phyloP scores from a whole-genome alignment of 2,113 vertebrate genomes.

The Ciconia boyciana region DNA sequence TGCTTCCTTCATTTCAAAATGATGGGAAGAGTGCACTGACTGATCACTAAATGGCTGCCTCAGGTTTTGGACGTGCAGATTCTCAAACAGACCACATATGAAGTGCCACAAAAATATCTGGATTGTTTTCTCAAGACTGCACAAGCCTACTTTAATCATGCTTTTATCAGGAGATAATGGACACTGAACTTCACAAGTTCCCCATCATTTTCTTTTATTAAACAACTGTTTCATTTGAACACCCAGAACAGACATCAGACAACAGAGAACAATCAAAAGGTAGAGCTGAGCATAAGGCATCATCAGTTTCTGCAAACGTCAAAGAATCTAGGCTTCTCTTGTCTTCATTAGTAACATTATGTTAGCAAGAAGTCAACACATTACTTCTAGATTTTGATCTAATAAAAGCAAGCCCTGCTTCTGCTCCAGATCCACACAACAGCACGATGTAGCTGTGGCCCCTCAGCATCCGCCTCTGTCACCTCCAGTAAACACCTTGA shows the following conservation, averaged over 20 bases:
- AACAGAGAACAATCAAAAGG: not conserved
- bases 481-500: not conserved
- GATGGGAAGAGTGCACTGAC: not conserved
- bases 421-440: rapidly evolving
- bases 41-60: not conserved
- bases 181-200: not conserved
- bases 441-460: rapidly evolving
- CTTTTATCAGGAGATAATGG: not conserved
- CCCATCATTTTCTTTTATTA: not conserved
- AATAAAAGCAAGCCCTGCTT: not conserved
- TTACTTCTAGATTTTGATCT: not conserved
- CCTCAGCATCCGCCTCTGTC: not conserved
- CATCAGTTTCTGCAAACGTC: not conserved
- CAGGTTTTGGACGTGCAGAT: not conserved
- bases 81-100: not conserved
- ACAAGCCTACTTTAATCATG: not conserved
- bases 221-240: not conserved
- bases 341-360: not conserved
- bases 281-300: not conserved
- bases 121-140: not conserved
- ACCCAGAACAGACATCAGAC: not conserved
- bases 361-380: not conserved
- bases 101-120: not conserved
- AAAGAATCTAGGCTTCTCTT: not conserved
- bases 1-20: not conserved